Evolutionary conservation across 2,888 invertebrate genomes (phyloP).

Genomic region (Nymphalis urticae): DNA sequence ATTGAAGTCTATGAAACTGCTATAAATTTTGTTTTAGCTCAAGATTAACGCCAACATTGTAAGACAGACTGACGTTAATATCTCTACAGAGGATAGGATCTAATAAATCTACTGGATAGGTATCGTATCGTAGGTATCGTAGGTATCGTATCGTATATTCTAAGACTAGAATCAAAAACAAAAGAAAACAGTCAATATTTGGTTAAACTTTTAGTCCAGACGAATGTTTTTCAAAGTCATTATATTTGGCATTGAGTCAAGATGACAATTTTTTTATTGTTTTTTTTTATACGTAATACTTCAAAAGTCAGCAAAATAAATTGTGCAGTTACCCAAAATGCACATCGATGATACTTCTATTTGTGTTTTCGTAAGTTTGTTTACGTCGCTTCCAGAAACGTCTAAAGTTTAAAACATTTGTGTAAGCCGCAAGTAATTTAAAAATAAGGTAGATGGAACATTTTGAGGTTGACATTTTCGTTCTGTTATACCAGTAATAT

Average conservation of each 20-base stretch:
- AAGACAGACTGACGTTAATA: constrained; percentile 1
- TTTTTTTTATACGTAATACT: no score
- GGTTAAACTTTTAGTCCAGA: no score
- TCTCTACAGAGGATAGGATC: neutral
- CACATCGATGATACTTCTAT: constrained; percentile 15
- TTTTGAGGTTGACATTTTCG: neutral
- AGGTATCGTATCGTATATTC: no score
- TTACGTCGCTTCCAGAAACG: constrained; percentile 20
- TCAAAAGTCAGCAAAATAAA: constrained; percentile 11
- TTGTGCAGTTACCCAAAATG: constrained; percentile 15
- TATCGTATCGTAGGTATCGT: no score
- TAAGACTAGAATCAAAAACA: neutral
- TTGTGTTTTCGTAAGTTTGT: constrained; percentile 20
- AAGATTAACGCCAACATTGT: neutral
- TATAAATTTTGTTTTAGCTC: constrained; percentile 3
- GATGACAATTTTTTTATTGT: no score
- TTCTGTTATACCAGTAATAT: neutral
- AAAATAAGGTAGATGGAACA: constrained; percentile 1
- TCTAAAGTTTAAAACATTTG: constrained; percentile 17
- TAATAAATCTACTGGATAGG: constrained; percentile 2
- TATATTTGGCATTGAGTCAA: no score
- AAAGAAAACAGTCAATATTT: neutral
- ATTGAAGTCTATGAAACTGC: neutral
- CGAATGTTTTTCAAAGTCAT: no score
- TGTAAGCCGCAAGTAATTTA: constrained; percentile 8